phyloP scores from a whole-genome alignment of 2,113 vertebrate genomes.

The Cathartes aura region DNA sequence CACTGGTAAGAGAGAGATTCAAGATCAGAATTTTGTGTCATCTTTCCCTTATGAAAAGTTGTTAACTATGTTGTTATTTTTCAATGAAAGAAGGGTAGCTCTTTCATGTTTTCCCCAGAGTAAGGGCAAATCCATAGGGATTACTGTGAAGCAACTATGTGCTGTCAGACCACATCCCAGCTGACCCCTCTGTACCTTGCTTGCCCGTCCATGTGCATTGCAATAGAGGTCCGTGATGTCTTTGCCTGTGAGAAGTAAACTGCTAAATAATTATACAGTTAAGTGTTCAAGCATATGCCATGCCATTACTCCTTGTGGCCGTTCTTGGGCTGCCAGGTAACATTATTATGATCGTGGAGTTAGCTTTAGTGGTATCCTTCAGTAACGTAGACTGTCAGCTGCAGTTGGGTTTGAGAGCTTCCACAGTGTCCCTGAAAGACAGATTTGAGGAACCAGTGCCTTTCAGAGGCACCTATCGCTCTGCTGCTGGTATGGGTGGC shows the following conservation, averaged over 20 bases:
- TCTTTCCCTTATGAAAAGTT: background rate
- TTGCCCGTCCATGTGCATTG: background rate
- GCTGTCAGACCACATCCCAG: background rate
- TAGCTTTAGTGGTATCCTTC: background rate
- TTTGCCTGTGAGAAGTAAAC: background rate
- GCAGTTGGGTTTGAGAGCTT: background rate
- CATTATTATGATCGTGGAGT: background rate
- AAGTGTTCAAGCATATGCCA: accelerated
- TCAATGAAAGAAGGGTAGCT: background rate
- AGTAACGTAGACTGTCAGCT: background rate
- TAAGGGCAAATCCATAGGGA: background rate
- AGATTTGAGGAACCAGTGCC: background rate
- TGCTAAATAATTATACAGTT: background rate
- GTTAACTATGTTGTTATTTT: background rate
- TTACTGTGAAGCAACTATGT: background rate
- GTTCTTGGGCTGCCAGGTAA: background rate
- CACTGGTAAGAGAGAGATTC: background rate
- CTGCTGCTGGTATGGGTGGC: background rate
- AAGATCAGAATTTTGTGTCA: background rate
- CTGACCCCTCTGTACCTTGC: background rate
- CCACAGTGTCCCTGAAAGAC: background rate
- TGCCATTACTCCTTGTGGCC: background rate
- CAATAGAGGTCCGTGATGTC: accelerated
- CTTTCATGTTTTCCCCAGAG: background rate
- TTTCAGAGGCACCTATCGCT: background rate